A percentile compares a stretch with the other conserved stretches of the same genome.
Conservation (phyloP, 1,140 invertebrate species). For the Pogonus chalceus region DNA sequence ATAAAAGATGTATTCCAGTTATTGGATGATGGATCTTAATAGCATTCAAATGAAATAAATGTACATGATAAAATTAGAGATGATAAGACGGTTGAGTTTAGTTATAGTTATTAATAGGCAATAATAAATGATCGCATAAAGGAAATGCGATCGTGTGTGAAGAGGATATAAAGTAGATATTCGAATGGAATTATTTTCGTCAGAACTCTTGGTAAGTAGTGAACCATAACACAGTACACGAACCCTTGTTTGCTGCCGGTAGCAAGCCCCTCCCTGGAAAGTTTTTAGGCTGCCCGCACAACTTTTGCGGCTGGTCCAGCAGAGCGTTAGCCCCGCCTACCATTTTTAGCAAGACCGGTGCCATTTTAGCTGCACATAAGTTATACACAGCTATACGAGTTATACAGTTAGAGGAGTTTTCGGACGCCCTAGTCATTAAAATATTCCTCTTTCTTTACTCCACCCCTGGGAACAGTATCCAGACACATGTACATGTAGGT, state of each 20-base stretch:
- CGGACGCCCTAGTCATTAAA: not conserved
- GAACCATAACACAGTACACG: not conserved
- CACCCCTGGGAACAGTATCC: not conserved
- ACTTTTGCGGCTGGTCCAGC: conserved; percentile 32
- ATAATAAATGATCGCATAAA: too few relatives aligned
- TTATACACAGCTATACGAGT: conserved; percentile 18
- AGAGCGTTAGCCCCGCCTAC: conserved; percentile 30
- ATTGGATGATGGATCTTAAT: too few relatives aligned
- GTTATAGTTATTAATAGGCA: too few relatives aligned
- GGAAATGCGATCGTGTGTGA: too few relatives aligned
- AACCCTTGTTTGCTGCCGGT: conserved; percentile 21
- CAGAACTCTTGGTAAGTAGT: not conserved
- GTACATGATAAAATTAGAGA: too few relatives aligned
- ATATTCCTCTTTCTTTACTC: not conserved
- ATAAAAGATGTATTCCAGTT: too few relatives aligned
- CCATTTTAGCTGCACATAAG: conserved; percentile 35
- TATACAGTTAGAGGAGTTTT: not conserved
- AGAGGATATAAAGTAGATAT: too few relatives aligned
- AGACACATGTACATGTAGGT: not conserved
- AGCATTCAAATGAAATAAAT: too few relatives aligned
- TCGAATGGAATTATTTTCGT: too few relatives aligned
- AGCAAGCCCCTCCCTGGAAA: conserved; percentile 24
- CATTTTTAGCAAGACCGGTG: conserved; percentile 31
- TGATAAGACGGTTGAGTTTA: too few relatives aligned
- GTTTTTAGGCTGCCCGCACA: conserved; percentile 32